Conservation (phyloP, 1,140 invertebrate species). For the Nixonia krombeini region DNA sequence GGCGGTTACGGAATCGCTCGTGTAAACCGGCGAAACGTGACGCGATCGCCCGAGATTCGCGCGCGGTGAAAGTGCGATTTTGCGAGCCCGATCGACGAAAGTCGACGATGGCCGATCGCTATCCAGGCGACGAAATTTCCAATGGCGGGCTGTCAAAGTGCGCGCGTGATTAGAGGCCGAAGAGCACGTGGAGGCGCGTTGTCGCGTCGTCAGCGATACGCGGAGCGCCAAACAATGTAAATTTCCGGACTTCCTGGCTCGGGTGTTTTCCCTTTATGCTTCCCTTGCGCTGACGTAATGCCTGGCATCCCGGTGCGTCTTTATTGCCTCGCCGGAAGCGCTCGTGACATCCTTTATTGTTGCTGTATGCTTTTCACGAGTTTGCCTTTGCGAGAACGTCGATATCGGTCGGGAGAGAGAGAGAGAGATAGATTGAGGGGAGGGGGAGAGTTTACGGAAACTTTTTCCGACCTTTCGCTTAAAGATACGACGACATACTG, state of each 20-base stretch:
- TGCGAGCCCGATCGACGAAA: too few species aligned
- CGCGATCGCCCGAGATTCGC: too few species aligned
- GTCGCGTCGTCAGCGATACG: conserved; percentile 23
- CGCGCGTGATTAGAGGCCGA: background rate
- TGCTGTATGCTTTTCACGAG: conserved; percentile 33
- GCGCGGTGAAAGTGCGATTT: too few species aligned
- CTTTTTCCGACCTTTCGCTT: conserved; percentile 32
- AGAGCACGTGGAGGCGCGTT: conserved; percentile 1
- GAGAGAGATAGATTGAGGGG: too few species aligned
- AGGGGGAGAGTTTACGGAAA: conserved; percentile 31
- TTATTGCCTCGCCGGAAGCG: conserved; percentile 53
- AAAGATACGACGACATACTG: conserved; percentile 15
- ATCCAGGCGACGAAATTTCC: too few species aligned
- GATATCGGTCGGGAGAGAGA: too few species aligned
- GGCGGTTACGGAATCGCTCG: too few species aligned
- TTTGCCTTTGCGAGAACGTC: conserved; percentile 34
- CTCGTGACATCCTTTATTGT: conserved; percentile 51
- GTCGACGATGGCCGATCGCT: too few species aligned
- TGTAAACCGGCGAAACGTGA: too few species aligned
- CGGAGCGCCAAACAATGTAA: conserved; percentile 41
- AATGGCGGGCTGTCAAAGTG: too few species aligned
- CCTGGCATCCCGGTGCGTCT: conserved; percentile 46
- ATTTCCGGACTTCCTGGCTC: conserved; percentile 39
- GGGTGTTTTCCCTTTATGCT: conserved; percentile 36
- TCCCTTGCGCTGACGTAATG: conserved; percentile 34